Conservation (phyloP, 1,140 invertebrate genomes). For the Heliconius congener region DNA sequence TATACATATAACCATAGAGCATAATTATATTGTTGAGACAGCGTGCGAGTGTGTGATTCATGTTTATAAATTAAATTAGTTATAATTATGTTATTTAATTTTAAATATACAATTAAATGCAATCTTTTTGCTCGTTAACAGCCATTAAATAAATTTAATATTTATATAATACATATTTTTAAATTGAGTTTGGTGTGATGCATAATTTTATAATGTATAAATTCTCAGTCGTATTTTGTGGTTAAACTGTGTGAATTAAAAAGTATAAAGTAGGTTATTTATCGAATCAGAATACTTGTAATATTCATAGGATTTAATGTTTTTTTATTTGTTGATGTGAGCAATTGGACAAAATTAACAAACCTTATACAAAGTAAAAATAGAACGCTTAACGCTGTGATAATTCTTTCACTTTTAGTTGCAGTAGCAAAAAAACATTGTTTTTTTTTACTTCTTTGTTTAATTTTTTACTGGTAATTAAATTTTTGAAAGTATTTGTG, state of each 20-base stretch:
- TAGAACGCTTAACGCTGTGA: no score
- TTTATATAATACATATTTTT: background rate
- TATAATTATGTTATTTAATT: background rate
- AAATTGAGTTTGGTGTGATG: background rate
- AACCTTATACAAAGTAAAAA: no score
- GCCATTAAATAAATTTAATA: background rate
- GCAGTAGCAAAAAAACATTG: no score
- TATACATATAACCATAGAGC: background rate
- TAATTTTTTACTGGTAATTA: no score
- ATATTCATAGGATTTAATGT: background rate
- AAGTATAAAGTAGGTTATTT: background rate
- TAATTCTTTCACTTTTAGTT: no score
- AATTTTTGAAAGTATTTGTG: no score
- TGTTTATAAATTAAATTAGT: background rate
- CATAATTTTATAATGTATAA: background rate
- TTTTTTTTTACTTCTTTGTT: no score
- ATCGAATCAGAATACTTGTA: background rate
- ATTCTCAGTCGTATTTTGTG: background rate
- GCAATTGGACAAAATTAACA: no score
- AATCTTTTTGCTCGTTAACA: background rate
- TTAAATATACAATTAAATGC: background rate
- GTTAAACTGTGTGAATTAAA: background rate
- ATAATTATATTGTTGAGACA: background rate
- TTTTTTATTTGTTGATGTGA: no score
- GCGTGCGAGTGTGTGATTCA: background rate